These are phyloP conservation scores for Siniperca obscura DNA, from an alignment of 2,797 vertebrate genomes.

Conservation along the genomic window DNA sequence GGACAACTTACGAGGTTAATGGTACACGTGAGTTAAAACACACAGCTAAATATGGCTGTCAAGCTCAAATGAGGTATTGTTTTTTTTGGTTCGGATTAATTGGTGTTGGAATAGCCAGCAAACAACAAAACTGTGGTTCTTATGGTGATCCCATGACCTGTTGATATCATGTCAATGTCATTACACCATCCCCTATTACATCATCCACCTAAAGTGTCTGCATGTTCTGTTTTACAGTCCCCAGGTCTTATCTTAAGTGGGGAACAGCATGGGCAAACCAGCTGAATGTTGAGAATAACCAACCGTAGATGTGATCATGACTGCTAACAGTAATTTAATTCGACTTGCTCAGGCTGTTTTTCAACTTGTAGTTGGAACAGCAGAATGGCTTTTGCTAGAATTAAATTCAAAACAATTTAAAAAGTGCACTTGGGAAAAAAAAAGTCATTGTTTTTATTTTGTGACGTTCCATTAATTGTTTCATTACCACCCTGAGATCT, in stretches of 20 bases:
- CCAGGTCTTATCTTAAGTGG: background rate
- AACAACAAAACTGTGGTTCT: background rate
- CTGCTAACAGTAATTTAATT: background rate
- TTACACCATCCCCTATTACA: constrained; percentile 5
- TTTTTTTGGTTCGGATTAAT: background rate
- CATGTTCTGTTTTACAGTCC: background rate
- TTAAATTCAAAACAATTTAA: background rate
- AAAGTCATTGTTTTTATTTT: background rate
- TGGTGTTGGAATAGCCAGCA: background rate
- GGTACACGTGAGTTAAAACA: background rate
- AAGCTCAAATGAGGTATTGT: background rate
- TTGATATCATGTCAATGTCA: background rate
- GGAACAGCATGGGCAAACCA: constrained; percentile 6
- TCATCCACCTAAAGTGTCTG: background rate
- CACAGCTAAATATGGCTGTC: background rate
- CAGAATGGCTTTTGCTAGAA: background rate
- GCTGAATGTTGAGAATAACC: background rate
- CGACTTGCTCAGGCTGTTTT: background rate
- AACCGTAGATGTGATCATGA: background rate
- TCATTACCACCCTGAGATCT: background rate
- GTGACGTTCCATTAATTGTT: background rate
- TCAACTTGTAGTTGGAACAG: background rate
- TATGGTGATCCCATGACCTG: background rate
- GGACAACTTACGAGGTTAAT: background rate
- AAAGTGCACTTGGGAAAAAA: background rate